Conservation (phyloP, 2,113 vertebrate species). For the Toxotes jaculatrix region DNA sequence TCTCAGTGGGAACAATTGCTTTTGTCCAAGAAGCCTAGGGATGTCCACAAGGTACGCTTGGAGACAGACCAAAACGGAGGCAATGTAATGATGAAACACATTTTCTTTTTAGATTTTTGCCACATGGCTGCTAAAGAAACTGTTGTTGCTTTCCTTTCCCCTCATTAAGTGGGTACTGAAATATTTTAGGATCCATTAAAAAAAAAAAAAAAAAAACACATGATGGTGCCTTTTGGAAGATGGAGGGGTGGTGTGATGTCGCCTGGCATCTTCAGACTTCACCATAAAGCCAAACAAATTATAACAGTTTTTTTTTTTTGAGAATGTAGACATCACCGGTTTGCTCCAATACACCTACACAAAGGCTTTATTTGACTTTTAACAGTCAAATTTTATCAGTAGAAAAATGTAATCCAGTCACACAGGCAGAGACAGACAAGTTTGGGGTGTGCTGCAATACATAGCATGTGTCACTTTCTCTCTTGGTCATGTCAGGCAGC, state of each 20-base stretch:
- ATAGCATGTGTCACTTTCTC: constrained; percentile 54
- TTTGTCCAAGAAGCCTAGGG: constrained; percentile 74
- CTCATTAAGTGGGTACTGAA: constrained; percentile 11
- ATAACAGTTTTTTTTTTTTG: neutral
- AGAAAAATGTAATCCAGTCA: neutral
- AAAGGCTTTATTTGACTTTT: constrained; percentile 4
- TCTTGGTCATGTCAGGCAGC: constrained; percentile 47
- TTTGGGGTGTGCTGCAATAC: constrained; percentile 2
- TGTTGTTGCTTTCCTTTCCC: constrained; percentile 40
- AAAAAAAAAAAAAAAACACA: neutral
- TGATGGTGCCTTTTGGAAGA: constrained; percentile 11
- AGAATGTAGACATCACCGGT: neutral
- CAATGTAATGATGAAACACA: constrained; percentile 28
- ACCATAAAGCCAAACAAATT: neutral
- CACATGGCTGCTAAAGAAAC: constrained; percentile 47
- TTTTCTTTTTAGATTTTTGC: constrained; percentile 28
- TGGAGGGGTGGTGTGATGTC: neutral
- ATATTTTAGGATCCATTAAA: constrained; percentile 24
- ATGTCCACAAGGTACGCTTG: constrained; percentile 68
- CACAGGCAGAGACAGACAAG: neutral
- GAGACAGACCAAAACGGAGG: constrained; percentile 42
- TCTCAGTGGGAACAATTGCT: constrained; percentile 69
- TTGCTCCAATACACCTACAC: neutral
- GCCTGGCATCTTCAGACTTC: neutral
- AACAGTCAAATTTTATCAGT: neutral